Percentiles rank a stretch among this genome's conserved stretches.
Evolutionary conservation across 2,797 vertebrate species (phyloP).

Genomic region (Forpus xanthops): DNA sequence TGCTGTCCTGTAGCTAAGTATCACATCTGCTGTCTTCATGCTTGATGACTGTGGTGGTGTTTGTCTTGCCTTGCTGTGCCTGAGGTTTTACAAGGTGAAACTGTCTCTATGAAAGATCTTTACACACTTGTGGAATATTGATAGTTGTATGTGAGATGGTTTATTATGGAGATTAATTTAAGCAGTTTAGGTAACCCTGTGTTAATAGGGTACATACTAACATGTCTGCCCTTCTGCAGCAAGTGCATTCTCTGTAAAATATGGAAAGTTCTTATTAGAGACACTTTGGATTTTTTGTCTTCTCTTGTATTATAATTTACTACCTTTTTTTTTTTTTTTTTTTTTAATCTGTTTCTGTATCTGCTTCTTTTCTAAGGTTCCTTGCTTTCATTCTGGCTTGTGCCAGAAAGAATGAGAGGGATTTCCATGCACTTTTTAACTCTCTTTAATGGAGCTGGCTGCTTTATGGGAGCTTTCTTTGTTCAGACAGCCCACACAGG

Average conservation of each 20-base stretch:
- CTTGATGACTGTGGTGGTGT: not conserved
- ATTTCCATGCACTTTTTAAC: constrained; percentile 70
- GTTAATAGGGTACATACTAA: not conserved
- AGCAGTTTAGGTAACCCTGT: not conserved
- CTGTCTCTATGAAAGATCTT: not conserved
- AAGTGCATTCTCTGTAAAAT: not conserved
- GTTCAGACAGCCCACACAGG: constrained; percentile 80
- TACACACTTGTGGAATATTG: not conserved
- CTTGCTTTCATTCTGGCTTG: constrained; percentile 83
- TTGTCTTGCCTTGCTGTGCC: not conserved
- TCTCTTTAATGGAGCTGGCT: constrained; percentile 85
- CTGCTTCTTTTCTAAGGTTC: constrained; percentile 75
- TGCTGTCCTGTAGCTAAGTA: not conserved
- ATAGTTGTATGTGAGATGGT: not conserved
- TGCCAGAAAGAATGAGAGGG: constrained; percentile 81
- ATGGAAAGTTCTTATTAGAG: not conserved
- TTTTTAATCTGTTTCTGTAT: not conserved
- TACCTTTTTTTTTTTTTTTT: too few relatives aligned
- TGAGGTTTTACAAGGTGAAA: not conserved
- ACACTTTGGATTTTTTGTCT: not conserved
- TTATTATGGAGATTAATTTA: not conserved
- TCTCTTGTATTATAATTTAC: not conserved
- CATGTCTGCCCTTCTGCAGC: not conserved
- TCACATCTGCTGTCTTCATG: not conserved
- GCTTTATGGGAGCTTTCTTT: constrained; percentile 86